These are phyloP conservation scores for Corvus hawaiiensis DNA, from an alignment of 2,113 vertebrate species.

Conservation along the genomic window DNA sequence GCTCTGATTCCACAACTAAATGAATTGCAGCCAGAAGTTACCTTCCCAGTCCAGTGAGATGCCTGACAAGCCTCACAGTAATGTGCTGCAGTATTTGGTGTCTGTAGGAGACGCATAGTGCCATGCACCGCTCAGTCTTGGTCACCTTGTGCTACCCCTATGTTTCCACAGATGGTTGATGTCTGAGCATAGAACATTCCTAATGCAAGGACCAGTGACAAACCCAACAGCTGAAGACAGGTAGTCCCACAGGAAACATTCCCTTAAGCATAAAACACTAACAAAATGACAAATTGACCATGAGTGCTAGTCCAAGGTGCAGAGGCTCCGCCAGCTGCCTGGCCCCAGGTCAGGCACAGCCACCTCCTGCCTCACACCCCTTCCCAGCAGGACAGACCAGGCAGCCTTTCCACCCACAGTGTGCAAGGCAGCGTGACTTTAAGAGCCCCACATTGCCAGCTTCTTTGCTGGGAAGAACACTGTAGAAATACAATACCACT, in stretches of 20 bases:
- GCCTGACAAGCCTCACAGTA: neutral
- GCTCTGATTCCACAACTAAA: neutral
- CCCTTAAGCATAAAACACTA: neutral
- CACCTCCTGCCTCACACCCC: neutral
- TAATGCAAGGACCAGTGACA: neutral
- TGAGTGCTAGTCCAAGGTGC: rapidly evolving
- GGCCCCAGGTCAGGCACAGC: neutral
- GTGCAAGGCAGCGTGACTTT: rapidly evolving
- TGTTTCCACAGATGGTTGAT: neutral
- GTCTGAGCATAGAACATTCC: neutral
- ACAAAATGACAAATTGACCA: neutral
- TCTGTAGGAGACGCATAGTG: neutral
- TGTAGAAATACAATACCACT: neutral
- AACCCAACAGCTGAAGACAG: neutral
- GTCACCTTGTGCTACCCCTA: neutral
- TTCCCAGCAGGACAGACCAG: neutral
- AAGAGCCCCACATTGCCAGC: neutral
- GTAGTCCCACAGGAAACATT: neutral
- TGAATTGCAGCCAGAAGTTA: neutral
- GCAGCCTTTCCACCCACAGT: neutral
- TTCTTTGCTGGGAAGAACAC: neutral
- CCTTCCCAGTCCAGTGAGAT: neutral
- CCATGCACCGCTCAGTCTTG: rapidly evolving
- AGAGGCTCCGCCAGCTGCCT: neutral
- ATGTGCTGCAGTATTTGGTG: neutral